Evolutionary conservation across 2,888 invertebrate genomes (phyloP).

Genomic region (Sarcophaga caerulescens): DNA sequence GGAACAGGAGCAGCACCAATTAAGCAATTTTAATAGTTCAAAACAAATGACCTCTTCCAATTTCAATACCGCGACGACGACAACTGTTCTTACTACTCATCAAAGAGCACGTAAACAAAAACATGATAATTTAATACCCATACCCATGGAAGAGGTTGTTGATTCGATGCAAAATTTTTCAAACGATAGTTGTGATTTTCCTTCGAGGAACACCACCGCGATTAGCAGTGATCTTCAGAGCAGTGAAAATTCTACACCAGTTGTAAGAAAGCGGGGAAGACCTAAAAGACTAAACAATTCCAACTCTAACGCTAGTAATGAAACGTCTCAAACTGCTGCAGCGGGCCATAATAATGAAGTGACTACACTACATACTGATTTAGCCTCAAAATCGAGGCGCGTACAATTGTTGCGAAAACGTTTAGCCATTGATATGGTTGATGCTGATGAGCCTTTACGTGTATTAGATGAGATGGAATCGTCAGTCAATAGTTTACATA

Average conservation of each 20-base stretch:
- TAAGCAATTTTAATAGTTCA: constrained; percentile 57
- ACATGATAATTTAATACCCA: constrained; percentile 75
- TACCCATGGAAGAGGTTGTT: constrained; percentile 73
- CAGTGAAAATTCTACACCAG: constrained; percentile 50
- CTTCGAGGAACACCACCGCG: constrained; percentile 54
- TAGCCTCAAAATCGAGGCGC: constrained; percentile 75
- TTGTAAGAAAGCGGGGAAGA: constrained; percentile 80
- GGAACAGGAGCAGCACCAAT: neutral
- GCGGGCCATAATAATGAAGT: constrained; percentile 20
- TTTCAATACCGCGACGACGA: neutral
- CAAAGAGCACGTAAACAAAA: constrained; percentile 78
- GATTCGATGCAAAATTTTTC: constrained; percentile 69
- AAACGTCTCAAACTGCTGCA: constrained; percentile 7
- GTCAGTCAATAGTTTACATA: neutral
- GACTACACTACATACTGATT: constrained; percentile 36
- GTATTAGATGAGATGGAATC: constrained; percentile 42
- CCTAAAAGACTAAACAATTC: constrained; percentile 78
- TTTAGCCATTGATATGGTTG: constrained; percentile 79
- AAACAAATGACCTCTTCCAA: constrained; percentile 33
- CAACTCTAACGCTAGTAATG: constrained; percentile 2
- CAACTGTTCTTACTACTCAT: constrained; percentile 45
- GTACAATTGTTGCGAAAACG: constrained; percentile 78
- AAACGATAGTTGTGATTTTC: constrained; percentile 74
- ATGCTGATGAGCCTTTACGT: constrained; percentile 72
- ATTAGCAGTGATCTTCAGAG: constrained; percentile 9